phyloP scores from a whole-genome alignment of 2,888 invertebrate genomes.

The Didymodactylos carnosus region DNA sequence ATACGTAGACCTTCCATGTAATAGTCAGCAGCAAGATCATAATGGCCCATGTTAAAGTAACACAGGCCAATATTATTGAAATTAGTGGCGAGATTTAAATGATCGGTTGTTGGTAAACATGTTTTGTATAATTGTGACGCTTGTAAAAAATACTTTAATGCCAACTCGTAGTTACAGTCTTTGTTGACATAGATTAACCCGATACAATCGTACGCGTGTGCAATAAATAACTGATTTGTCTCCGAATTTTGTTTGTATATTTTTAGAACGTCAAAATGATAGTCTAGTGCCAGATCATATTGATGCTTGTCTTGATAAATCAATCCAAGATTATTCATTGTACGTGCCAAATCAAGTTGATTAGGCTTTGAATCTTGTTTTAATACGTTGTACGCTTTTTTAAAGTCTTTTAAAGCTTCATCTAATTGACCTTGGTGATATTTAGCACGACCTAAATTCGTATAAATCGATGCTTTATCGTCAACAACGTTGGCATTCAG shows the following conservation, averaged over 20 bases:
- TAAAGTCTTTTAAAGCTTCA: not conserved
- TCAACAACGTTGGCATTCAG: not conserved
- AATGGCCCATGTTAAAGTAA: not conserved
- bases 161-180: not conserved
- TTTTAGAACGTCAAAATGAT: not conserved
- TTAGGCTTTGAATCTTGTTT: not conserved
- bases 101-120: not conserved
- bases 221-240: not conserved
- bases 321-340: not conserved
- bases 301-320: not conserved
- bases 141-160: not conserved
- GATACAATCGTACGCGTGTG: not conserved
- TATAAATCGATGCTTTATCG: not conserved
- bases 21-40: not conserved
- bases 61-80: not conserved
- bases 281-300: not conserved
- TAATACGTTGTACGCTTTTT: not conserved
- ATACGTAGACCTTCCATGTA: not conserved
- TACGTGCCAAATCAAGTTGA: not conserved
- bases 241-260: not conserved
- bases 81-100: not conserved
- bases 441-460: not conserved
- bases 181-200: not conserved
- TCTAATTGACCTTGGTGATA: not conserved
- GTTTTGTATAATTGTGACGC: not conserved